Conservation (phyloP, 2,113 vertebrate species). For the Andinoacara biseriatus region DNA sequence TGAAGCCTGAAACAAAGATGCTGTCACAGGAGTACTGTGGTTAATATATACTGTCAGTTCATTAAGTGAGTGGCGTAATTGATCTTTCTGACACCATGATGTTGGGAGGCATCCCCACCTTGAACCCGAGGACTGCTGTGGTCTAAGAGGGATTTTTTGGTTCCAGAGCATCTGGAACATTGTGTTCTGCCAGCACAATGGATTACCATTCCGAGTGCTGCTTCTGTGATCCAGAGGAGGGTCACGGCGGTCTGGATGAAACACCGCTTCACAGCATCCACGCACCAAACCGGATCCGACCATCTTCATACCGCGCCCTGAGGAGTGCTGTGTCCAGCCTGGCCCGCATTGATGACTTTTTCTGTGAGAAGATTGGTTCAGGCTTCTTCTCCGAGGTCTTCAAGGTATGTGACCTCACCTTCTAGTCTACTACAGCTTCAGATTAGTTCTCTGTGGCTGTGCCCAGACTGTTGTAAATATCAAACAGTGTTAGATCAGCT, state of each 20-base stretch:
- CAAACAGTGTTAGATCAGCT: not conserved
- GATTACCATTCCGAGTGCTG: conserved; percentile 70
- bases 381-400: conserved; percentile 98
- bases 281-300: conserved; percentile 85
- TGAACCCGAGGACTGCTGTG: conserved; percentile 24
- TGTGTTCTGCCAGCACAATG: conserved; percentile 57
- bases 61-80: not conserved
- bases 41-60: not conserved
- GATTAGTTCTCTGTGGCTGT: not conserved
- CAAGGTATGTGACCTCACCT: conserved; percentile 81
- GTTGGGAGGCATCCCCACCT: not conserved
- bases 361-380: conserved; percentile 95
- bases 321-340: conserved; percentile 93
- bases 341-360: conserved; percentile 94
- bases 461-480: not conserved
- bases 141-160: conserved; percentile 18
- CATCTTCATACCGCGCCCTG: conserved; percentile 92
- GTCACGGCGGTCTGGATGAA: conserved; percentile 59
- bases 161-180: not conserved
- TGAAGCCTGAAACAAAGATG: not conserved
- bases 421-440: rapidly evolving
- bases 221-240: conserved; percentile 68
- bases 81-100: conserved; percentile 16
- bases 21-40: not conserved
- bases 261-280: conserved; percentile 77